Base-by-base conservation (phyloP, 2,797 vertebrate species). In the Echeneis naucrates region DNA sequence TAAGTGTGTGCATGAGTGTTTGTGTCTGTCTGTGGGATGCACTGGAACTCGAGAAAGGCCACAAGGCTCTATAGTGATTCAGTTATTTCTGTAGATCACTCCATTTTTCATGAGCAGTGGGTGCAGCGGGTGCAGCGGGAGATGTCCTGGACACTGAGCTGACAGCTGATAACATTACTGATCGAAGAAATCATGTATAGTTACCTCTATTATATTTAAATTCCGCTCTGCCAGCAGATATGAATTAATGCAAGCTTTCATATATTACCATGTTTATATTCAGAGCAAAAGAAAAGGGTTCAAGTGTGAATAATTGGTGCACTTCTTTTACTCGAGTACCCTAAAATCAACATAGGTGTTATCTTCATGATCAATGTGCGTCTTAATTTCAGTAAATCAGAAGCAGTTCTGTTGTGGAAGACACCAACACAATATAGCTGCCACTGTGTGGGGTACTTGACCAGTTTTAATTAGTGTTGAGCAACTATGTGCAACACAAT, bases 11-110 rank as follows among this genome's bases (percentile, higher is more conserved):
- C 48, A 33, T 40, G 40, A 27, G 19, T 67, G 32, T 38, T 48
- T 56, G 56, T 72, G 68, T 75, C 56, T 75, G 19, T 52, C 54
- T 8, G 81, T 91, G 81, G 86, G 89, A 88, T 78, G 75, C 8
- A 50, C 58, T 70, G 77, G 72, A 89, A 87, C 80, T 82, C 17
- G 30, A 79, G 55, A 87, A 87, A 91, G 84, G 79, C 84, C 79
- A 80, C 42, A 63, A 33, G 62, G 70, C 75, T 85, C 50, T 63
- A 40, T 37, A 77, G 81, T 83, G 86, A 87, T 80, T 88, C 84
- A 83, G 85, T 77, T 68, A 84, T 80, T 72, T 75, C 74, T 80
- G 76, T 52, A 62, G 77, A 66, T 76, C 68, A 71, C 69, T 88
- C 40, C 72, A 83, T 86, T 76, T 85, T 87, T 87, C 37, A 84